Percentiles rank a stretch among this genome's conserved stretches.
phyloP scores from a whole-genome alignment of 2,888 invertebrate genomes.

The Crepidodera aurea region DNA sequence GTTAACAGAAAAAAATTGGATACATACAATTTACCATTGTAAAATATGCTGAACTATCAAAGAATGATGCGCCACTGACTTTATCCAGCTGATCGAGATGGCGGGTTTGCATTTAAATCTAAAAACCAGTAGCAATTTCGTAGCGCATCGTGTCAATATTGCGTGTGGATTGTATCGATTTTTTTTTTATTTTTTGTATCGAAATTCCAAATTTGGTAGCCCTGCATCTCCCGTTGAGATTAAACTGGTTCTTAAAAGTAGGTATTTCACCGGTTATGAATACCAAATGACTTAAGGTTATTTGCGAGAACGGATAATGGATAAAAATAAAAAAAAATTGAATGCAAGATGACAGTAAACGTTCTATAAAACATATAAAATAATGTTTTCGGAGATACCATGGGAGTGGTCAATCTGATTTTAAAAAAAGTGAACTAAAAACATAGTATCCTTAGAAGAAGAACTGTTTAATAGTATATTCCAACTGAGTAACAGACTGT shows the following conservation, averaged over 20 bases:
- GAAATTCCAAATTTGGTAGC: slow-evolving; percentile 25
- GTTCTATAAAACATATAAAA: no score
- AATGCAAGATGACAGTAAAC: background rate
- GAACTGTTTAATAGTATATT: no score
- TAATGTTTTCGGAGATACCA: no score
- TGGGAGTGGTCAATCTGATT: no score
- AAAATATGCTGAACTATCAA: no score
- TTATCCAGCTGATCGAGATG: slow-evolving; percentile 1
- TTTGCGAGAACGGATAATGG: background rate
- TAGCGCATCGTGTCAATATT: slow-evolving; percentile 16
- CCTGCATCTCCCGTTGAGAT: slow-evolving; percentile 13
- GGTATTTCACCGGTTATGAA: slow-evolving; percentile 7
- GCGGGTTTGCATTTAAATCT: slow-evolving; percentile 9
- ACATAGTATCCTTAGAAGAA: no score
- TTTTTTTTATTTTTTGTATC: slow-evolving; percentile 13
- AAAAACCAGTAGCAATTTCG: slow-evolving; percentile 22
- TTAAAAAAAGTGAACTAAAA: no score
- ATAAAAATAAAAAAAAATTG: background rate
- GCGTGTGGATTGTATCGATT: slow-evolving; percentile 14
- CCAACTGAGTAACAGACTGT: no score
- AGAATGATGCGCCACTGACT: slow-evolving; percentile 2
- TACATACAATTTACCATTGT: no score
- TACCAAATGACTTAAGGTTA: background rate
- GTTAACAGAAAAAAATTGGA: no score
- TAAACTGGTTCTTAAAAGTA: slow-evolving; percentile 9